Conservation (phyloP, 2,797 vertebrate genomes). For the Arrhamphus sclerolepis region DNA sequence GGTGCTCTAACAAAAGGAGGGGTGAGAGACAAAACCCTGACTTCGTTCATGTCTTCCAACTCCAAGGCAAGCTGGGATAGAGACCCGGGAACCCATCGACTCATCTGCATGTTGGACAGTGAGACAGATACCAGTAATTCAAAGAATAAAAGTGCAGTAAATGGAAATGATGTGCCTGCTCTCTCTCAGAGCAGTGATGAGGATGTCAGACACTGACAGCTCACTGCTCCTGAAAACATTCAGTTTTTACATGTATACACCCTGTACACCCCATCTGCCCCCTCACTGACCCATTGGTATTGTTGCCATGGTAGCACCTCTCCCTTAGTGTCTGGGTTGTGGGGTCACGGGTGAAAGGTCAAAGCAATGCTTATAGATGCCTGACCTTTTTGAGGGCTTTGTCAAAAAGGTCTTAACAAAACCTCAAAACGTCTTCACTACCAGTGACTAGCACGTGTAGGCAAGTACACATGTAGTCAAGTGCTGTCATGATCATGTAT, state of each 20-base stretch:
- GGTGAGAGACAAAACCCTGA: constrained; percentile 53
- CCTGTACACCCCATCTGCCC: constrained; percentile 42
- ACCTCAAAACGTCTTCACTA: constrained; percentile 40
- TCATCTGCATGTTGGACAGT: constrained; percentile 56
- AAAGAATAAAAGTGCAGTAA: constrained; percentile 19
- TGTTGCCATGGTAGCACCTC: constrained; percentile 55
- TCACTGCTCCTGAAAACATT: background rate
- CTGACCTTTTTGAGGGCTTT: constrained; percentile 57
- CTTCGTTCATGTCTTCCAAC: constrained; percentile 34
- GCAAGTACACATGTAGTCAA: background rate
- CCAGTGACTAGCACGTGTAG: constrained; percentile 1
- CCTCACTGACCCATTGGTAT: constrained; percentile 57
- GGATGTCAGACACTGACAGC: too few species aligned
- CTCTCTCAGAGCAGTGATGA: constrained; percentile 12
- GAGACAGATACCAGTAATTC: constrained; percentile 9
- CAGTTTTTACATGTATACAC: background rate
- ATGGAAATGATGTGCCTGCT: constrained; percentile 9
- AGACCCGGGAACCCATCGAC: constrained; percentile 48
- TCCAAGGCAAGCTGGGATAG: constrained; percentile 51
- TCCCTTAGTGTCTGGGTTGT: constrained; percentile 37
- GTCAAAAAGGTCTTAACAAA: constrained; percentile 48
- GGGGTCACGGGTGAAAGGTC: constrained; percentile 72
- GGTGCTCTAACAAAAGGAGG: constrained; percentile 77
- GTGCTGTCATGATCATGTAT: background rate
- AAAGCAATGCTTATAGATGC: constrained; percentile 63